Evolutionary conservation across 2,888 invertebrate genomes (phyloP).

Genomic region (Antitype chi): DNA sequence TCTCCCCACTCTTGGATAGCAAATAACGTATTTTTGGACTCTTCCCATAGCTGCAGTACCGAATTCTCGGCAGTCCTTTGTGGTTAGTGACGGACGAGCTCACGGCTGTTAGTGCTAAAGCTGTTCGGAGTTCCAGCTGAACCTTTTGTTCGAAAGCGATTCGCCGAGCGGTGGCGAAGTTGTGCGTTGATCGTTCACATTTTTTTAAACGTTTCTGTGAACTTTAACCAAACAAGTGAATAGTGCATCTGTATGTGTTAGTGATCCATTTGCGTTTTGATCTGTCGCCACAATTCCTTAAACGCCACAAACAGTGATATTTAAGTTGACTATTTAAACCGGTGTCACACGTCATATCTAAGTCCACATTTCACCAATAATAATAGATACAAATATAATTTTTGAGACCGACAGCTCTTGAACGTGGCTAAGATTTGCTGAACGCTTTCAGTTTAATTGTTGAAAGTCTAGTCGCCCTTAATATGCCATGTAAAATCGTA

Average conservation of each 20-base stretch:
- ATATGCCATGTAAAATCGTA: neutral
- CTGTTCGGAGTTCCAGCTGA: neutral
- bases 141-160: neutral
- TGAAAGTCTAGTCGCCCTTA: too few relatives aligned
- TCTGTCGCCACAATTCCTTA: neutral
- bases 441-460: too few relatives aligned
- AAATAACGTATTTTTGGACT: neutral
- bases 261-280: neutral
- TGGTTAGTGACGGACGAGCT: neutral
- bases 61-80: neutral
- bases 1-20: neutral
- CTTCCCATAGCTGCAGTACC: neutral
- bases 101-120: neutral
- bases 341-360: neutral
- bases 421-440: too few relatives aligned
- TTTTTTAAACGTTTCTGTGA: neutral
- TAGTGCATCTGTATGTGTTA: neutral
- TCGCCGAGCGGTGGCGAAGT: neutral
- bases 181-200: neutral
- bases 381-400: too few relatives aligned
- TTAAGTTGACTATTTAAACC: neutral
- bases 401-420: too few relatives aligned
- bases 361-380: too few relatives aligned
- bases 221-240: neutral
- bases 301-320: neutral